These are phyloP conservation scores for Argyrosomus japonicus DNA, from an alignment of 2,113 vertebrate genomes.

Conservation along the genomic window DNA sequence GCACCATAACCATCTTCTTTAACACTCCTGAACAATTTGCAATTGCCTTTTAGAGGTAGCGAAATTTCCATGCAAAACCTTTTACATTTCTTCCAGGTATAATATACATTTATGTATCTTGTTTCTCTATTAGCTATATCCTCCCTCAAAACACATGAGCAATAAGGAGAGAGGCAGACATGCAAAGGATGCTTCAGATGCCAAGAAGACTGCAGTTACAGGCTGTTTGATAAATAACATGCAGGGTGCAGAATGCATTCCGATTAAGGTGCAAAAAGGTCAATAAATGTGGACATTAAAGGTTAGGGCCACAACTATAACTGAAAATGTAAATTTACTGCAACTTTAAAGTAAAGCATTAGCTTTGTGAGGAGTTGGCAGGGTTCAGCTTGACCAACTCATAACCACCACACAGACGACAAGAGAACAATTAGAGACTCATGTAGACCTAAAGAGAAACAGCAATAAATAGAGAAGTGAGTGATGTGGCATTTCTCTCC, in stretches of 20 bases:
- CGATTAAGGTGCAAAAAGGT: not conserved
- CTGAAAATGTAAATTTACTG: no score
- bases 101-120: no score
- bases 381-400: slow-evolving; percentile 11
- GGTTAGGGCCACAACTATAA: not conserved
- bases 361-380: not conserved
- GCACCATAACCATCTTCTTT: not conserved
- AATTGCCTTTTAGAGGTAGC: not conserved
- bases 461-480: slow-evolving; percentile 74
- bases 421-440: slow-evolving; percentile 59
- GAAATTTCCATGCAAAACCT: not conserved
- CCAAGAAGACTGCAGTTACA: slow-evolving; percentile 19
- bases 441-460: slow-evolving; percentile 63
- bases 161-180: not conserved
- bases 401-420: slow-evolving; percentile 25
- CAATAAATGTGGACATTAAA: not conserved
- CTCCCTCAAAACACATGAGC: not conserved
- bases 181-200: not conserved
- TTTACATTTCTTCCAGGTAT: not conserved
- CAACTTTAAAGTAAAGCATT: slow-evolving; percentile 5
- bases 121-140: not conserved
- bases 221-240: slow-evolving; percentile 22
- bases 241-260: slow-evolving; percentile 14
- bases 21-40: slow-evolving; percentile 16
- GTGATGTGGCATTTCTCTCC: slow-evolving; percentile 83